Percentiles rank a stretch among this genome's conserved stretches.
phyloP scores from a whole-genome alignment of 2,888 invertebrate genomes.

The Papilio protenor region DNA sequence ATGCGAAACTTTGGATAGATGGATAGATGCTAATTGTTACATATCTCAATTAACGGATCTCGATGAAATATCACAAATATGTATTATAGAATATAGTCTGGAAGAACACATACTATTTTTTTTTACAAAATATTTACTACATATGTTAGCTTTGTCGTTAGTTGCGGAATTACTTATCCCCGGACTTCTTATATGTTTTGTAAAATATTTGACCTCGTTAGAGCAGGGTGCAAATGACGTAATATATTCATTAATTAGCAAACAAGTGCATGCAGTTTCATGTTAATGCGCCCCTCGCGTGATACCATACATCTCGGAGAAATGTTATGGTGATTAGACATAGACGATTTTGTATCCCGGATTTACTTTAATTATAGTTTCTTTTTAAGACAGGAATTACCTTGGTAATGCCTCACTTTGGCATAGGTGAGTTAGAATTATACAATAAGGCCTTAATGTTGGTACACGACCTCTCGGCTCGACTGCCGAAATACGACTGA shows the following conservation, averaged over 20 bases:
- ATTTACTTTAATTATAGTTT: not conserved
- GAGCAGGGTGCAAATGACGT: conserved; percentile 28
- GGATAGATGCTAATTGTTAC: too few species aligned
- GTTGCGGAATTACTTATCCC: not conserved
- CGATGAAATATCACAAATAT: too few species aligned
- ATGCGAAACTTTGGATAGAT: too few species aligned
- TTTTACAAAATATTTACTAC: too few species aligned
- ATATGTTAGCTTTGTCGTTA: not conserved
- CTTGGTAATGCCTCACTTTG: too few species aligned
- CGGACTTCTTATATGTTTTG: not conserved
- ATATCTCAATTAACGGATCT: too few species aligned
- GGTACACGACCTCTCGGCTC: too few species aligned
- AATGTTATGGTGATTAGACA: conserved; percentile 39
- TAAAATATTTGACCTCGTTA: conserved; percentile 7
- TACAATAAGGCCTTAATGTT: too few species aligned
- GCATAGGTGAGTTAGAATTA: too few species aligned
- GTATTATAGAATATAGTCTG: too few species aligned
- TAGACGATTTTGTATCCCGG: not conserved
- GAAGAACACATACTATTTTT: not conserved
- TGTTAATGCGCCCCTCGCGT: conserved; percentile 70
- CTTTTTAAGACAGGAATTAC: too few species aligned
- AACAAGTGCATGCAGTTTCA: conserved; percentile 61
- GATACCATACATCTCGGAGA: conserved; percentile 48
- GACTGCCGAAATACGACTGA: too few species aligned
- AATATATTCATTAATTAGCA: conserved; percentile 57